Evolutionary conservation across 2,113 vertebrate species (phyloP), one percentile per base, ranked within the genome.

Genomic region (Lagopus muta): DNA sequence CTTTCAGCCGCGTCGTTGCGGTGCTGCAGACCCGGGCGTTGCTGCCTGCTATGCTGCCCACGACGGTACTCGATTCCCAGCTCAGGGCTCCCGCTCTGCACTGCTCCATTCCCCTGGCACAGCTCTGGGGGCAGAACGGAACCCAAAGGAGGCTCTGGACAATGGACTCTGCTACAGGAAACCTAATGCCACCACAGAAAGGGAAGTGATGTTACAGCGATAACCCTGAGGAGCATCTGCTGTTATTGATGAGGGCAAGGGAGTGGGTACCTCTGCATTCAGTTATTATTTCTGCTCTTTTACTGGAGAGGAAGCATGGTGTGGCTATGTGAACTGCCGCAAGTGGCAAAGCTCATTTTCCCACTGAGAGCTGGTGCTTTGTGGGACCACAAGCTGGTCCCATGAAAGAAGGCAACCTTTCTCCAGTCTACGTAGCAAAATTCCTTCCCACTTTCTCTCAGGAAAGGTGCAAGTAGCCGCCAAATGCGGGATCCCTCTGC

Each of bases 341-440:
- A 67, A 60, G 65, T 32, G 34, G 48, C 65, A 88, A 72, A 88
- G 40, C 55, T 66, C 27, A 73, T 74, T 86, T 88, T 67, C 69
- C 75, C 61, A 38, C 52, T 28, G 21, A 4, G 6, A 76, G 27
- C 1, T 8, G 21, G 10, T 36, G 25, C 72, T 88, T 76, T 61
- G 79, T 85, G 75, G 43, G 36, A 48, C 0, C 0, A 50, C 3
- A 2, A 21, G 30, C 79, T 80, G 2, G 0, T 73, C 36, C 17
- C 1, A 2, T 0, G 0, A 55, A 83, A 71, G 55, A 40, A 40
- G 58, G 47, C 42, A 81, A 38, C 65, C 27, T 13, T 82, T 65
- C 72, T 36, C 61, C 81, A 2, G 0, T 50, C 67, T 38, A 34
- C 2, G 22, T 25, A 43, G 32, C 72, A 28, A 81, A 88, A 81